A percentile compares a stretch with the other conserved stretches of the same genome.
Evolutionary conservation across 1,140 invertebrate species (phyloP).

Genomic region (Chironomus tepperi): DNA sequence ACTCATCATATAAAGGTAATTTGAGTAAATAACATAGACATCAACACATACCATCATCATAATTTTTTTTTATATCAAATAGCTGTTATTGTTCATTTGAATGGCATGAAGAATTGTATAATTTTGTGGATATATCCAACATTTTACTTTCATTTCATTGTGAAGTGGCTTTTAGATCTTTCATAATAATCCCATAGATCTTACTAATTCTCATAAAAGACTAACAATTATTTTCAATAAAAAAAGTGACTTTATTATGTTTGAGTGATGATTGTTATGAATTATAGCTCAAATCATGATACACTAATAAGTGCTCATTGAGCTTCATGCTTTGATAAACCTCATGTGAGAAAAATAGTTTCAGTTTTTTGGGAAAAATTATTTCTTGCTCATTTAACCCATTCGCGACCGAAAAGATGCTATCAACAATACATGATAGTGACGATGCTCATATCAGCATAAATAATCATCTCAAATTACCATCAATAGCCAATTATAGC

Average conservation of each 20-base stretch:
- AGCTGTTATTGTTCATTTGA: not conserved
- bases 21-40: not conserved
- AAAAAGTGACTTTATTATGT: not conserved
- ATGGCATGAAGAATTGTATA: not conserved
- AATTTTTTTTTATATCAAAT: not conserved
- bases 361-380: not conserved
- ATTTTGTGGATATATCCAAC: not conserved
- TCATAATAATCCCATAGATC: not conserved
- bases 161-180: not conserved
- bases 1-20: not conserved
- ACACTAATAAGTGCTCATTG: not conserved
- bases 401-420: not conserved
- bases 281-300: not conserved
- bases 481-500: not conserved
- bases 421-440: not conserved
- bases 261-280: not conserved
- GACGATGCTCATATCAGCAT: not conserved
- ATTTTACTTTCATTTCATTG: conserved; percentile 9
- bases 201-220: not conserved
- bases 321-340: not conserved
- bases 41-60: not conserved
- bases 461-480: not conserved
- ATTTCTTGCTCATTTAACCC: not conserved
- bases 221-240: not conserved
- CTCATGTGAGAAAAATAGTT: not conserved